These are phyloP conservation scores for Spheniscus mendiculus DNA, from an alignment of 2,113 vertebrate species.

Conservation along the genomic window DNA sequence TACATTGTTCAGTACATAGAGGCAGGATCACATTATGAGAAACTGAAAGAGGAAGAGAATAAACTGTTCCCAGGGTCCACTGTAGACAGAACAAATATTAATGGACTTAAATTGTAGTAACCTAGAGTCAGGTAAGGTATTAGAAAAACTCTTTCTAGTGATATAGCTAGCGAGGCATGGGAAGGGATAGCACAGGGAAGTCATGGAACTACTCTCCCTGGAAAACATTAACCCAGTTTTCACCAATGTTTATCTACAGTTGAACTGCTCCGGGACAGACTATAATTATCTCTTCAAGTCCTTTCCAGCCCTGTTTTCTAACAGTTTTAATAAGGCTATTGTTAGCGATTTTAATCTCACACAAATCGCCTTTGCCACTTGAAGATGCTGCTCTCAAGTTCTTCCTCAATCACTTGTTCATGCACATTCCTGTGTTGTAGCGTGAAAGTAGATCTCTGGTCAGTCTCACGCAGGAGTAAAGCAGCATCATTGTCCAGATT, in stretches of 20 bases:
- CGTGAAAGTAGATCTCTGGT: neutral
- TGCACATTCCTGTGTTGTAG: neutral
- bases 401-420: neutral
- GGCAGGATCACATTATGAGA: neutral
- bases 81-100: constrained; percentile 24
- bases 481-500: neutral
- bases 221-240: neutral
- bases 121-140: neutral
- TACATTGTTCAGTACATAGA: neutral
- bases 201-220: neutral
- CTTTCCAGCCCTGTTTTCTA: neutral
- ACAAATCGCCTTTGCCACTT: neutral
- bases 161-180: neutral
- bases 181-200: neutral
- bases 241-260: neutral
- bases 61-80: neutral
- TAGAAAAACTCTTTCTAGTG: neutral
- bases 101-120: neutral
- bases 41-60: neutral
- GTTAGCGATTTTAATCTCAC: neutral
- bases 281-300: neutral
- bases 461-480: neutral
- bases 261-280: neutral
- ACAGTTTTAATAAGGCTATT: neutral
- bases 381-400: neutral